These are phyloP conservation scores for Coranthus polyacanthus DNA, from an alignment of 2,797 vertebrate species.

Conservation along the genomic window DNA sequence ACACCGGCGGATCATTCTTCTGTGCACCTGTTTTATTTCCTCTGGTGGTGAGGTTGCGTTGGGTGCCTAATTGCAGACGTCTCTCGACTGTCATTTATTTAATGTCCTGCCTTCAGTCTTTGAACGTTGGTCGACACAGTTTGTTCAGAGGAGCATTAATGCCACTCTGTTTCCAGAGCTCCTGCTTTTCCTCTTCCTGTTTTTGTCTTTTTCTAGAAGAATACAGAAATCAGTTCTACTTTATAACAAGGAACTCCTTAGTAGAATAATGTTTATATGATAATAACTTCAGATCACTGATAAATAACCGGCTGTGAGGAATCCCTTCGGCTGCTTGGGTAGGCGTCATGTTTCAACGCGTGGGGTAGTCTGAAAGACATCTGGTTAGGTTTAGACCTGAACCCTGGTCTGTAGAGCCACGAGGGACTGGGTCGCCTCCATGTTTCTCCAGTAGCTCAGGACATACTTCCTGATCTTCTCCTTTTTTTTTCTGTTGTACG, in stretches of 20 bases:
- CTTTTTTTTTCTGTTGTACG: too few species aligned
- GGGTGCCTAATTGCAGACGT: constrained; percentile 6
- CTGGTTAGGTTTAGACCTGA: too few species aligned
- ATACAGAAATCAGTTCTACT: neutral
- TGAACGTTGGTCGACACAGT: neutral
- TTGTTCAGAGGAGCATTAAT: neutral
- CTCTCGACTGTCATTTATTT: neutral
- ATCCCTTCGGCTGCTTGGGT: too few species aligned
- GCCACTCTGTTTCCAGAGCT: neutral
- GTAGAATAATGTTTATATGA: too few species aligned
- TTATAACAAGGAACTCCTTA: neutral
- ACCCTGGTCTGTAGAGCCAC: too few species aligned
- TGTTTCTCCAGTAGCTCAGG: neutral
- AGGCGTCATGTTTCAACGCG: too few species aligned
- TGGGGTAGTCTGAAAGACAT: too few species aligned
- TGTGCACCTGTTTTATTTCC: constrained; percentile 16
- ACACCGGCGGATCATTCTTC: neutral
- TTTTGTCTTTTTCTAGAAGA: neutral
- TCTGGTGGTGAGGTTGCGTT: constrained; percentile 1
- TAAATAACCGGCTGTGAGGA: too few species aligned
- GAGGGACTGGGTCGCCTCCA: neutral
- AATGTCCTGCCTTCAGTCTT: constrained; percentile 11
- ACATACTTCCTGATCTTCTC: too few species aligned
- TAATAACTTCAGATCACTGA: too few species aligned
- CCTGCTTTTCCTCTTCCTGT: neutral